Evolutionary conservation across 2,888 invertebrate species (phyloP).

Genomic region (Orchesellides sinensis): DNA sequence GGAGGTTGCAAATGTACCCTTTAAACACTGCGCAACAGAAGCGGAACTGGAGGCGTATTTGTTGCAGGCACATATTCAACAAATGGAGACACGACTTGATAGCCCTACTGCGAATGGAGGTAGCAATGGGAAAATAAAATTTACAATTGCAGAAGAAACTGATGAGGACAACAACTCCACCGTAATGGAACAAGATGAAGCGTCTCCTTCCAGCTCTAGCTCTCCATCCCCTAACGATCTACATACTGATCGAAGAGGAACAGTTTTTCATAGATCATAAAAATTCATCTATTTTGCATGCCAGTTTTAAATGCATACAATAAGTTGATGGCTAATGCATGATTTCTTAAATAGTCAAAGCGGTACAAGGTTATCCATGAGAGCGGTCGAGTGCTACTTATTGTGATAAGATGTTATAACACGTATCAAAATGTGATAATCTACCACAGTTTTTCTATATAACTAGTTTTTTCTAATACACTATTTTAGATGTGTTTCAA

Average conservation of each 20-base stretch:
- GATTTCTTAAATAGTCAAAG: too few relatives aligned
- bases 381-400: too few relatives aligned
- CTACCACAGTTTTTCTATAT: too few relatives aligned
- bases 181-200: background rate
- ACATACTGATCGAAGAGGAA: background rate
- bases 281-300: background rate
- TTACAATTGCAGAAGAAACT: background rate
- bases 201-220: background rate
- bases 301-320: background rate
- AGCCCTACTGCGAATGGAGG: background rate
- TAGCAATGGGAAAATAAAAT: background rate
- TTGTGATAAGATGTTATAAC: too few relatives aligned
- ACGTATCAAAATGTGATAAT: too few relatives aligned
- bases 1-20: constrained; percentile 76
- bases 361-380: too few relatives aligned
- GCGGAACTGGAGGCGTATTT: constrained; percentile 81
- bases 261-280: background rate
- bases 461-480: too few relatives aligned
- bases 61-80: constrained; percentile 3
- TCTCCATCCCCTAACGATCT: background rate
- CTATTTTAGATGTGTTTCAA: too few relatives aligned
- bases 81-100: too few relatives aligned
- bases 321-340: too few relatives aligned
- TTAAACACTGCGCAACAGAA: constrained; percentile 82
- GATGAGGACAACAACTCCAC: background rate